Evolutionary conservation across 2,888 invertebrate species (phyloP).

Genomic region (Nasonovia ribisnigri): DNA sequence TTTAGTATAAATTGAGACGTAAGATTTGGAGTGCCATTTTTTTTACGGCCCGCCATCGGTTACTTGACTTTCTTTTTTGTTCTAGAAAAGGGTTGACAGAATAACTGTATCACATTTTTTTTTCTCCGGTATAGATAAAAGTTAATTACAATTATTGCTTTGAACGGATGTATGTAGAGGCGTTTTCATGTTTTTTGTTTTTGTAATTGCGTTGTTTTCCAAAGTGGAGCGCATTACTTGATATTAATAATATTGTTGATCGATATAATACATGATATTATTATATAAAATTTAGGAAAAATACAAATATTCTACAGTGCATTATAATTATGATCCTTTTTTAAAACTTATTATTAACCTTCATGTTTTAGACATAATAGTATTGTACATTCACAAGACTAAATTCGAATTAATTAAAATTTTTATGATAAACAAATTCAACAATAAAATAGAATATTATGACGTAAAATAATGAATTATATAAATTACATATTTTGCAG

Average conservation of each 20-base stretch:
- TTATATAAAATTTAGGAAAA: no score
- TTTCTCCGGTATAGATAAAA: background rate
- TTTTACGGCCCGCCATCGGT: background rate
- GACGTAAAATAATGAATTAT: background rate
- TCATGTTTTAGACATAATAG: no score
- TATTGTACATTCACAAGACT: no score
- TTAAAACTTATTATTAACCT: no score
- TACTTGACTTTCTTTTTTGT: slow-evolving; percentile 19
- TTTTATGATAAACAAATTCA: background rate
- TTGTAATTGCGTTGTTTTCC: background rate
- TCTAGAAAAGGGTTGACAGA: background rate
- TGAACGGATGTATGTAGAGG: background rate
- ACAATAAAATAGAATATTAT: background rate
- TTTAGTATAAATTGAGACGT: background rate
- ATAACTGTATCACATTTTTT: background rate
- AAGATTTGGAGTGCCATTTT: background rate
- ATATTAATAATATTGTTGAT: no score
- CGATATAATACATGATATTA: no score
- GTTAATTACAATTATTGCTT: background rate
- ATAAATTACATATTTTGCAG: background rate
- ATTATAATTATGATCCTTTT: no score
- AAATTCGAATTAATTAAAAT: no score
- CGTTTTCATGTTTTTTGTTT: background rate
- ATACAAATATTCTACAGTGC: no score
- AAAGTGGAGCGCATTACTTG: background rate